Evolutionary conservation across 2,113 vertebrate species (phyloP), one percentile per base, ranked within the genome.

Genomic region (Carassius auratus): DNA sequence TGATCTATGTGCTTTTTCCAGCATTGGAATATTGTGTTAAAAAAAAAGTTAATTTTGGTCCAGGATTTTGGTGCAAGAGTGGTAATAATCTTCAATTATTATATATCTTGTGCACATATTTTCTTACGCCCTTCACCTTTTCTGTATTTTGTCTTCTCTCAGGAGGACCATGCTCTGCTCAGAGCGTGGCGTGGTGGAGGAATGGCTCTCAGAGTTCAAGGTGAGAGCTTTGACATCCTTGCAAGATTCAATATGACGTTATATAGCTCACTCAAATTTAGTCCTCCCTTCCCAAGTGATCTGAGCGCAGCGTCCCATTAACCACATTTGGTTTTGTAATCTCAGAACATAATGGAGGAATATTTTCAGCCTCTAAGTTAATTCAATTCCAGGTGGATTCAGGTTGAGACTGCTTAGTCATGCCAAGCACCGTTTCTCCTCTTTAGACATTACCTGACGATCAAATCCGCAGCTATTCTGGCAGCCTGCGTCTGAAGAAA

Each of bases 201-300:
- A 99, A 96, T 99, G 98, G 98, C 95, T 99, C 89, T 98, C 96
- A 88, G 97, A 99, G 96, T 99, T 98, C 96, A 99, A 99, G 98
- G 98, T 99, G 92, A 94, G 81, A n/a, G 19, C n/a, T 59, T 64
- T 33, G 7, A 73, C 38, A 42, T 84, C 14, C 26, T 64, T 15
- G 7, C 45, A 50, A 42, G 15, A 52, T 52, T 68, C 66, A 30
- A 81, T 81, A 66, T 48, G 42, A 7, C 45, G 4, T 81, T 79
- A 64, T 81, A 66, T 81, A 66, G 77, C 77, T 80, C 59, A 9
- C 36, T 52, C 62, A 81, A 81, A 81, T 81, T 2, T 50, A 81
- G 38, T 19, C 59, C 23, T 48, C 13, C n/a, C 15, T 48, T 66
- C 64, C 80, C 61, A 33, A 69, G 64, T 33, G 80, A 26, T 48